Conservation (phyloP, 2,797 vertebrate genomes). For the Lophotriccus pileatus region DNA sequence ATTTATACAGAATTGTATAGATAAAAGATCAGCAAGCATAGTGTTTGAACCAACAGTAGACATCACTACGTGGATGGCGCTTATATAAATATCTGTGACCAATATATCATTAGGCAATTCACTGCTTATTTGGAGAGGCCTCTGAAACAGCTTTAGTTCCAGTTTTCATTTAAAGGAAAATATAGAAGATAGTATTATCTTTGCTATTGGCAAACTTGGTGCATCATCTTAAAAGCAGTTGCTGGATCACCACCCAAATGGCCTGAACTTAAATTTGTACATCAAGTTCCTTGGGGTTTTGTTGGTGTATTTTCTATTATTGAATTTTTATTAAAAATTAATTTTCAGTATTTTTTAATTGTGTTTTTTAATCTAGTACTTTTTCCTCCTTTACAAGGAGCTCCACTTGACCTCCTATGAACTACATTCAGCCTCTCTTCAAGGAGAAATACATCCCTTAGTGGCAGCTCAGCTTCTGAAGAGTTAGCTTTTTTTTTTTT, state of each 20-base stretch:
- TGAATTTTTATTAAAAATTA: not conserved
- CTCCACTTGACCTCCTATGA: not conserved
- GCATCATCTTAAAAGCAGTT: not conserved
- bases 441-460: not conserved
- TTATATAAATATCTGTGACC: not conserved
- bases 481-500: not conserved
- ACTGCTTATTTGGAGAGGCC: not conserved
- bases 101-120: not conserved
- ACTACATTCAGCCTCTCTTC: not conserved
- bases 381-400: not conserved
- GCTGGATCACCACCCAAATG: not conserved
- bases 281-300: fast-evolving
- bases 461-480: not conserved
- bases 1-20: not conserved
- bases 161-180: not conserved
- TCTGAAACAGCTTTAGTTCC: not conserved
- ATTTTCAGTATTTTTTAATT: not conserved
- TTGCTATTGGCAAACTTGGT: not conserved
- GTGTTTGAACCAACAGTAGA: not conserved
- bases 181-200: not conserved
- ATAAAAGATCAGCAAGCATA: not conserved
- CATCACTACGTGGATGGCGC: fast-evolving
- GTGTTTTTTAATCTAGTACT: not conserved
- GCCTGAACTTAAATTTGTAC: not conserved
- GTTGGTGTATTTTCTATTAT: not conserved